Base-by-base conservation (phyloP, 1,140 invertebrate genomes). In the Drosophila saltans region DNA sequence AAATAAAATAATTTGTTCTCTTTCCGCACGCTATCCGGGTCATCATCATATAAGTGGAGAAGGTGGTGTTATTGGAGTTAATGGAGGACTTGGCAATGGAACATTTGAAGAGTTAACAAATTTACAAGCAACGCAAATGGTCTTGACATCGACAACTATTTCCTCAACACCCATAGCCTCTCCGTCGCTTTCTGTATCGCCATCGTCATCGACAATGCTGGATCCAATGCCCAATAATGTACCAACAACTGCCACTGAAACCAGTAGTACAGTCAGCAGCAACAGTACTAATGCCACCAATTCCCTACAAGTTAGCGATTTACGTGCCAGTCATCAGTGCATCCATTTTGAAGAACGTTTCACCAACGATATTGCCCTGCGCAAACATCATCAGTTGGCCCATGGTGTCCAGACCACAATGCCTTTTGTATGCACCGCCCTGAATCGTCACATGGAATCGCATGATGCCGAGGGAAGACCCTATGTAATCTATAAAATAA, bases 361-460 rank as follows among this genome's bases (percentile, higher is more conserved):
- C 45, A 81, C 83, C n/a, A 91, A 90, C 39, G 73, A 85, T 7
- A 85, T 90, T n/a, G 69, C 90, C 0, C 66, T 91, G 36, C 81
- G 89, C 8, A 91, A 91, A 66, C 90, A 91, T 60, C 83, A 90
- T 45, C 90, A 89, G n/a, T n/a, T n/a, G n/a, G n/a, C n/a, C n/a
- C n/a, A n/a, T n/a, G n/a, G n/a, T n/a, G n/a, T n/a, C n/a, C n/a
- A n/a, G n/a, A n/a, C n/a, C n/a, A n/a, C n/a, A n/a, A n/a, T n/a
- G n/a, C n/a, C n/a, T n/a, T n/a, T n/a, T n/a, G n/a, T n/a, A n/a
- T n/a, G n/a, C n/a, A n/a, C n/a, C n/a, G n/a, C n/a, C n/a, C n/a
- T n/a, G n/a, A n/a, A n/a, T n/a, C n/a, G n/a, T n/a, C n/a, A n/a
- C n/a, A n/a, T n/a, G n/a, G n/a, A n/a, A n/a, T n/a, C n/a, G n/a